Base-by-base conservation (phyloP, 2,113 vertebrate species). In the Microtus richardsoni region DNA sequence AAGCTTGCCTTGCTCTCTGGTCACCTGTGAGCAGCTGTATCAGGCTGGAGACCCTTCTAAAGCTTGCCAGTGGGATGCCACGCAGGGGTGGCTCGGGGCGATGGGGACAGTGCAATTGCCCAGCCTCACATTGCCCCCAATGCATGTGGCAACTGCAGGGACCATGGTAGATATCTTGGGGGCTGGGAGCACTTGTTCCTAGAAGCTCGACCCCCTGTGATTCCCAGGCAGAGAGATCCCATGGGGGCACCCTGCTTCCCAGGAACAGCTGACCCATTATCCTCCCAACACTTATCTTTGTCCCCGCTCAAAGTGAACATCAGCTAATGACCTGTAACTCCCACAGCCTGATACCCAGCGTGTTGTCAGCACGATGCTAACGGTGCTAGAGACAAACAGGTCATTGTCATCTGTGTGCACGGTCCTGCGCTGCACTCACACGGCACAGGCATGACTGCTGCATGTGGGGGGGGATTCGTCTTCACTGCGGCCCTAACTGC, bases 391-490 rank as follows among this genome's bases (percentile, higher is more conserved):
- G 39, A 64, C 58, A 30, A 30, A 44, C 2, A 14, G 54, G 39
- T 33, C 39, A 21, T 4, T 12, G 78, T 8, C 78, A 54, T 36
- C 78, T 22, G 21, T 1, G 24, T 47, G 24, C 41, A 7, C 6
- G 7, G 22, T 13, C 36, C 79, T 39, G 79, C 17, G 5, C 54
- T 19, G 54, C 16, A 2, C n/a, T 9, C 13, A 2, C 62, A 26
- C 1, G 7, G 80, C 28, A 7, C 1, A 2, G 22, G 24, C n/a
- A 41, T 58, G 22, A 28, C 10, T 14, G 99, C 98, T 98, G 98
- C 99, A 99, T 98, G 99, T 98, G 98, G 98, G 97, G 95, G 95
- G 97, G 96, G 97, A 98, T 19, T 83, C 54, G 0, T 4, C 54
- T 17, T 60, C 22, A 26, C 12, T 19, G 39, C 0, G 1, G 24